A percentile compares a stretch with the other conserved stretches of the same genome.
phyloP scores from a whole-genome alignment of 2,797 vertebrate species.

The Molossus alvarezi region DNA sequence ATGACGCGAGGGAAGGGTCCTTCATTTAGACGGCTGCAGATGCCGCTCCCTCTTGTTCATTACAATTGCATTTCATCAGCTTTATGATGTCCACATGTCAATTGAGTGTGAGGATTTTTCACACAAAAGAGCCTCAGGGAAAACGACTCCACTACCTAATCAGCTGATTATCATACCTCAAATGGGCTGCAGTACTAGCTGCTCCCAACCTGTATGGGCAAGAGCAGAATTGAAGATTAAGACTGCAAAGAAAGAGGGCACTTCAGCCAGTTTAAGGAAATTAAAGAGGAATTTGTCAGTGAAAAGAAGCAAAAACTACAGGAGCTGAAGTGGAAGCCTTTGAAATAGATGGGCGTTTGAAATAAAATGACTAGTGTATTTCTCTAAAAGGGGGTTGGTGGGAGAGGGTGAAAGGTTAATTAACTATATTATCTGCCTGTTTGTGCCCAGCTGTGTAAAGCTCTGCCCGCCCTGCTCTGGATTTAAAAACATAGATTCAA shows the following conservation, averaged over 20 bases:
- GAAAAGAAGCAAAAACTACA: constrained; percentile 85
- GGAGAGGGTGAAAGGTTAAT: constrained; percentile 91
- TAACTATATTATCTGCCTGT: constrained; percentile 90
- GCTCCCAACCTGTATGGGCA: constrained; percentile 92
- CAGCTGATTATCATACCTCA: constrained; percentile 99
- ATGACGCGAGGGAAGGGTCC: constrained; percentile 98
- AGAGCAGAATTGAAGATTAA: constrained; percentile 93
- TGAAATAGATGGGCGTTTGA: constrained; percentile 86
- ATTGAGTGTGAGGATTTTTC: constrained; percentile 99
- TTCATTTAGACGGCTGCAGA: constrained; percentile 98
- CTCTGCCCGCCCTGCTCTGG: constrained; percentile 71
- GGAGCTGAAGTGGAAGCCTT: constrained; percentile 80
- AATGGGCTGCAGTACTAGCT: constrained; percentile 94
- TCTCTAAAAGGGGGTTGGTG: constrained; percentile 83
- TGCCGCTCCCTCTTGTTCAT: constrained; percentile 99
- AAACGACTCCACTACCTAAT: constrained; percentile 99
- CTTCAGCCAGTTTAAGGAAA: constrained; percentile 90
- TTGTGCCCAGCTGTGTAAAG: constrained; percentile 91
- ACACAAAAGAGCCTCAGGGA: constrained; percentile 99
- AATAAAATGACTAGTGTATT: constrained; percentile 86
- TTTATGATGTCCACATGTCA: constrained; percentile 99
- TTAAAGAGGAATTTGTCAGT: constrained; percentile 90
- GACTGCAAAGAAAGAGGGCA: constrained; percentile 89
- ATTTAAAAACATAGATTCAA: constrained; percentile 86
- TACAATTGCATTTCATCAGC: constrained; percentile 99